These are phyloP conservation scores for Rhincodon typus DNA, from an alignment of 2,797 vertebrate genomes.

Conservation along the genomic window DNA sequence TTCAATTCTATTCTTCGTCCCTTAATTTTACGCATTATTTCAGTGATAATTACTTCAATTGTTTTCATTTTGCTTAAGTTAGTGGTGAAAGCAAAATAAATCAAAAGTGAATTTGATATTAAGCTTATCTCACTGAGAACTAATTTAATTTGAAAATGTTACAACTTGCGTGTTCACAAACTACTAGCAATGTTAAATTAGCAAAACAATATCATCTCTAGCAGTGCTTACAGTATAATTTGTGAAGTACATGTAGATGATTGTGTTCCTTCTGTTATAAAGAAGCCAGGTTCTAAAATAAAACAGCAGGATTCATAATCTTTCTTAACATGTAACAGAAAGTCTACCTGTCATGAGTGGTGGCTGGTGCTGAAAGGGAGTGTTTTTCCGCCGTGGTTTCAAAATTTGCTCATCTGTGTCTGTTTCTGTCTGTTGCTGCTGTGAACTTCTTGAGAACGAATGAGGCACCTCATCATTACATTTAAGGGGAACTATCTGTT, in stretches of 20 bases:
- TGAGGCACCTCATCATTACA: slow-evolving; percentile 36
- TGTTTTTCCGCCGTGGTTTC: slow-evolving; percentile 43
- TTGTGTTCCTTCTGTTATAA: neutral
- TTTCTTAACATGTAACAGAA: slow-evolving; percentile 28
- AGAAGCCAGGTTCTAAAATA: neutral
- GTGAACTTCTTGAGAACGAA: slow-evolving; percentile 38
- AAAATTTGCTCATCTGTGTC: slow-evolving; percentile 42
- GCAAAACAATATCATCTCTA: neutral
- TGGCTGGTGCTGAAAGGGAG: slow-evolving; percentile 46
- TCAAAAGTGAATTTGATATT: neutral
- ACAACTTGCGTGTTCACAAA: neutral
- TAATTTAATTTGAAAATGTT: neutral
- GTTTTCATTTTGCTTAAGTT: neutral
- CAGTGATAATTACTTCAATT: neutral
- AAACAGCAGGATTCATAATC: neutral
- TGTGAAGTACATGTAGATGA: neutral
- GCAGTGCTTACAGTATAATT: neutral
- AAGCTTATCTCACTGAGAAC: neutral
- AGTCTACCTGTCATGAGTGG: slow-evolving; percentile 48
- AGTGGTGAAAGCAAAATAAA: neutral
- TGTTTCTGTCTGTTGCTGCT: slow-evolving; percentile 39
- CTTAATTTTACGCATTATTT: slow-evolving; percentile 11
- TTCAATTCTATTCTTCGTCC: neutral
- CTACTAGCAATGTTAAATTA: neutral
- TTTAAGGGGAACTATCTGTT: slow-evolving; percentile 41